Base-by-base conservation (phyloP, 1,140 invertebrate genomes). In the Stenopsyche tienmushanensis region DNA sequence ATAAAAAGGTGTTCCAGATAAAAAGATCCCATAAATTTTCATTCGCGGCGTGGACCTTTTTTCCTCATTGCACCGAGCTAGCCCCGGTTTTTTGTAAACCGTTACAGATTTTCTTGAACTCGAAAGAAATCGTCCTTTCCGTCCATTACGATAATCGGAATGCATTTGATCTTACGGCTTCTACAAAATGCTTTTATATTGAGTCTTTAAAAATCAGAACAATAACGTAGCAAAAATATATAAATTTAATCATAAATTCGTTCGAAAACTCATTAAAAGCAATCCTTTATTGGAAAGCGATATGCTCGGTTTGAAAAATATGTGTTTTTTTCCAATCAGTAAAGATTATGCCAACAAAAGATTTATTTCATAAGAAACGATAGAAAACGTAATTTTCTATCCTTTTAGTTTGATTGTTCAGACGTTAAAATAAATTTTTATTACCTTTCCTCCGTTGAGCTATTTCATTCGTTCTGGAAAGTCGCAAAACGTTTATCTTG, bases 1-100 rank as follows among this genome's bases (percentile, higher is more conserved):
- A 65, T 65, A 65, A 65, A 60, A 65, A 65, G 63, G 53, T 55
- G 63, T 65, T 57, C 44, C 53, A 65, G 63, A 65, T 65, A 65
- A 65, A 65, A 65, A 65, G 63, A 55, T 55, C 39, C 63, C 39
- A 55, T 65, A 65, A 65, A 65, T 65, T 55, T 49, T 65, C 63
- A 65, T 65, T 58, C 63, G 29, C 42, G 23, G 62, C 53, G 8
- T n/a, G 24, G 17, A 42, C 54, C 15, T 57, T 57, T 57, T 42
- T n/a, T 17, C 39, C 18, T 21, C 52, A 34, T 13, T 34, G 29
- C 52, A 25, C 21, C 52, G 17, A 34, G n/a, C n/a, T 34, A 25
- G 25, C 39, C n/a, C 21, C 21, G 25, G 25, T 54, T 54, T 52
- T 18, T 17, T 15, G 42, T 10, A 15, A 45, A 45, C 13, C 42